These are phyloP conservation scores for Phortica okadai DNA, from an alignment of 2,888 invertebrate genomes.

Conservation along the genomic window DNA sequence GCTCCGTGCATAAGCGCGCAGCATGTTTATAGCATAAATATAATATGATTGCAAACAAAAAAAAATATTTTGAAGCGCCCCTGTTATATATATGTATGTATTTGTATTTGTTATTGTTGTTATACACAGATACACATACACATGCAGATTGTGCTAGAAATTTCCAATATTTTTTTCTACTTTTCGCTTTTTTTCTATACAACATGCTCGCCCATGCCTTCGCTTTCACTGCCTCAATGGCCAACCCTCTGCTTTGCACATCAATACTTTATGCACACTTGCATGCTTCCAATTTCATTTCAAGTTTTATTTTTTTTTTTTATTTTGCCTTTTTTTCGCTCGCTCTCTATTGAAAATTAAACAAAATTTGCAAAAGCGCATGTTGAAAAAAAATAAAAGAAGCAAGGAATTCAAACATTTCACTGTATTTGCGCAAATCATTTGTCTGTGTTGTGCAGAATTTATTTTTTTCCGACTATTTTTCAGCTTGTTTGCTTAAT, in stretches of 20 bases:
- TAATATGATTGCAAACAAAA: constrained; percentile 70
- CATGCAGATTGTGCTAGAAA: neutral
- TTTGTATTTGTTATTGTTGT: constrained; percentile 22
- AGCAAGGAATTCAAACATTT: neutral
- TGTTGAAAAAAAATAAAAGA: neutral
- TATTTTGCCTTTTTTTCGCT: neutral
- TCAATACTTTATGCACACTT: constrained; percentile 16
- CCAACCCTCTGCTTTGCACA: neutral
- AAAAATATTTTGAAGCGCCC: constrained; percentile 57
- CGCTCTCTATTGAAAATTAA: constrained; percentile 18
- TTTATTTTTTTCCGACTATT: neutral
- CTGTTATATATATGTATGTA: constrained; percentile 59
- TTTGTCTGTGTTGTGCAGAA: neutral
- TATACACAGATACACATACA: constrained; percentile 4
- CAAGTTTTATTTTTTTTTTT: neutral
- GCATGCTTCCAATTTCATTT: constrained; percentile 1
- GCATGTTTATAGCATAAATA: constrained; percentile 61
- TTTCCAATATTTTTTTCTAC: neutral
- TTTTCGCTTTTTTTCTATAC: neutral
- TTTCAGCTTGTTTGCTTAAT: no score
- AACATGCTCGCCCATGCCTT: neutral
- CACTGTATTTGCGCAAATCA: neutral
- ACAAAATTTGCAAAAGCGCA: constrained; percentile 17
- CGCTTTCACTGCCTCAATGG: neutral
- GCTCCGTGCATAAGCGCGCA: neutral